These are phyloP conservation scores for Pelecanoides urinatrix DNA, from an alignment of 2,113 vertebrate species.

Conservation along the genomic window DNA sequence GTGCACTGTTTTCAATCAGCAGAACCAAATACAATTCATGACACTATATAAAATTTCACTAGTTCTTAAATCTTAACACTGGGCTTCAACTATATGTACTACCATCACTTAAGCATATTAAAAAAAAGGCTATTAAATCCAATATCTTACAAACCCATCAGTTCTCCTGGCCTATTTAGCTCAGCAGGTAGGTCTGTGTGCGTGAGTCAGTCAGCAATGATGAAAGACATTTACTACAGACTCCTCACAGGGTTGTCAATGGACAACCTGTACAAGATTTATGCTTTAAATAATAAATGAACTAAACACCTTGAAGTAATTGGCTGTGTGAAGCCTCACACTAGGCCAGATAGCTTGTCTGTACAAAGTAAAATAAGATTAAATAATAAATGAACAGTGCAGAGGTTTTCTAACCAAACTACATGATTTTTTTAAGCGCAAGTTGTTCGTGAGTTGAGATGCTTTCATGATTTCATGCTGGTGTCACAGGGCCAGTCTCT, in stretches of 20 bases:
- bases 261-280: slow-evolving; percentile 87
- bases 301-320: slow-evolving; percentile 89
- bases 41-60: neutral
- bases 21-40: neutral
- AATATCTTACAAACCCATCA: slow-evolving; percentile 42
- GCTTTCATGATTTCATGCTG: slow-evolving; percentile 37
- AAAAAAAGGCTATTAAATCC: slow-evolving; percentile 32
- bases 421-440: slow-evolving; percentile 32
- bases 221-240: slow-evolving; percentile 81
- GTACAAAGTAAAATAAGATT: slow-evolving; percentile 87
- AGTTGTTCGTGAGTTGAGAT: slow-evolving; percentile 15
- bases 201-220: slow-evolving; percentile 68
- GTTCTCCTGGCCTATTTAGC: slow-evolving; percentile 36
- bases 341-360: slow-evolving; percentile 83
- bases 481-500: neutral
- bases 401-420: slow-evolving; percentile 73
- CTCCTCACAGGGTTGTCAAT: slow-evolving; percentile 77
- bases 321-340: slow-evolving; percentile 79
- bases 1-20: neutral
- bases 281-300: slow-evolving; percentile 87
- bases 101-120: slow-evolving; percentile 15
- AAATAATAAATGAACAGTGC: slow-evolving; percentile 88
- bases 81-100: neutral
- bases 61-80: slow-evolving; percentile 4
- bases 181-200: slow-evolving; percentile 65